These are phyloP conservation scores for Drosophila mulleri DNA, from an alignment of 2,888 invertebrate genomes.

Conservation along the genomic window DNA sequence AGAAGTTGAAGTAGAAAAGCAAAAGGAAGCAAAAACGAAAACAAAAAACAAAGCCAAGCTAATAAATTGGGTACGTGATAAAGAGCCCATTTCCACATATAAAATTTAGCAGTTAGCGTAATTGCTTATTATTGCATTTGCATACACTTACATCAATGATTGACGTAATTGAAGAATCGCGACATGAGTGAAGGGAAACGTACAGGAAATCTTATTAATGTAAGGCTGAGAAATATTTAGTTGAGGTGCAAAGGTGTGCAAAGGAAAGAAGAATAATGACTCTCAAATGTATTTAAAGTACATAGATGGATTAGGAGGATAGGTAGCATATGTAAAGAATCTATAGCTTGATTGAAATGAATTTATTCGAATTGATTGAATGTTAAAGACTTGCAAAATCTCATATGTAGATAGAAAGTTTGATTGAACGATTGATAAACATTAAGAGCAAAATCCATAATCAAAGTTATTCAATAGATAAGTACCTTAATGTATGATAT, in stretches of 20 bases:
- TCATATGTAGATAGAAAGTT: too few species aligned
- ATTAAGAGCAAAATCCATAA: too few species aligned
- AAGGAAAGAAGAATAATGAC: background rate
- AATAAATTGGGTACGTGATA: slow-evolving; percentile 51
- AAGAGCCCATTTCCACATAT: slow-evolving; percentile 38
- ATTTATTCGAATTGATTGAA: background rate
- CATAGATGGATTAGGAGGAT: background rate
- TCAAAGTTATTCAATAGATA: too few species aligned
- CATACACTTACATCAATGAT: slow-evolving; percentile 5
- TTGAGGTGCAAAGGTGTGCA: background rate
- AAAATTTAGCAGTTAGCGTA: slow-evolving; percentile 8
- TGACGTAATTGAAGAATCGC: background rate
- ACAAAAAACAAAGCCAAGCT: slow-evolving; percentile 5
- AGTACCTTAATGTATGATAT: too few species aligned
- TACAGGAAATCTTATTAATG: background rate
- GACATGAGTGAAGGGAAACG: background rate
- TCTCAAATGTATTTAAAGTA: background rate
- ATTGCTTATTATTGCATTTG: slow-evolving; percentile 58
- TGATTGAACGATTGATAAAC: background rate
- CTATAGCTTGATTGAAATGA: background rate
- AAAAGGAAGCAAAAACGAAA: background rate
- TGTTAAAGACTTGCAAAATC: background rate
- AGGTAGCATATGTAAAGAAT: background rate
- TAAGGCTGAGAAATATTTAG: background rate
- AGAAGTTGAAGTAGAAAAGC: background rate